Base-by-base conservation (phyloP, 1,140 invertebrate genomes). In the Drosophila suzukii region DNA sequence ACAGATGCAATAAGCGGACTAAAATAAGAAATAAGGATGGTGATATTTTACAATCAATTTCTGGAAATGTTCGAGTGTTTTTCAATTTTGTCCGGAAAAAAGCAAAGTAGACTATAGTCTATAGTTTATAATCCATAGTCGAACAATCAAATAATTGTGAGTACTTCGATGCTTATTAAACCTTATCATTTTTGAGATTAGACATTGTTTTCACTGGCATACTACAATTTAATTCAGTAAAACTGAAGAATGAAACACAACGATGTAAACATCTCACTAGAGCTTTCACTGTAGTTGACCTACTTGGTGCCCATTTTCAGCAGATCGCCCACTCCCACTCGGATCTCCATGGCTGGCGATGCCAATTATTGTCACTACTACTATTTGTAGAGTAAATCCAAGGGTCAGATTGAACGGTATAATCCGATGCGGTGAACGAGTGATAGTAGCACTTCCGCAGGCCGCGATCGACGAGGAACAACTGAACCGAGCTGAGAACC, bases 291-390 rank as follows among this genome's bases (percentile, higher is more conserved):
- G 30, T 34, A 63, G 17, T 1, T 12, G 17, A 89, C 83, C 47
- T 78, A 88, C 83, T 84, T 88, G 15, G 57, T 70, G n/a, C 65
- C 80, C 58, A 89, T 60, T 54, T 63, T 88, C 0, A 88, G 67
- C 47, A 88, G 73, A 59, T 88, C 83, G 12, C 46, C 43, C 62
- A 89, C 58, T 46, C 84, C 73, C 51, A 89, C 53, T 57, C 71
- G 65, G 6, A 78, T 10, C 43, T 88, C 70, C 83, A 88, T 88
- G 17, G 36, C 53, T 49, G 3, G n/a, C 34, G 30, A 11, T 15
- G 46, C 5, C 38, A 32, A 47, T 11, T 55, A 11, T 4, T 17
- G n/a, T 32, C 6, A 30, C 20, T 2, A 11, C 24, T 36, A 15
- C 39, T 12, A 60, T n/a, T 30, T 43, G 8, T 8, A 4, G 1